Conservation (phyloP, 2,113 vertebrate species). For the Pongo pygmaeus region DNA sequence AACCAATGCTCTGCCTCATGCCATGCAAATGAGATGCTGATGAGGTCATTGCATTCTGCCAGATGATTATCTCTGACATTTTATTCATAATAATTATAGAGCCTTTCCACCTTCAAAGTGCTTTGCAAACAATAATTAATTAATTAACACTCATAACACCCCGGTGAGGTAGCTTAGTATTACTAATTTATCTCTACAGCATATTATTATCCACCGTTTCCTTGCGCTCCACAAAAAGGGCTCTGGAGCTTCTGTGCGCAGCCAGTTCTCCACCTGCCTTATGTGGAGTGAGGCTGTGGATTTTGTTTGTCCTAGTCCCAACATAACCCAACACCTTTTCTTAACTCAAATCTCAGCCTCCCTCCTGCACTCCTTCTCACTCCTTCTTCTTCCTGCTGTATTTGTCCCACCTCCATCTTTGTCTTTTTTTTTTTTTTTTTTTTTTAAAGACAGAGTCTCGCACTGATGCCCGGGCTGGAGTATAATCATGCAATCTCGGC, state of each 20-base stretch:
- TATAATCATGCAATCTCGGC: too few relatives aligned
- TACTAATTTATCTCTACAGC: conserved; percentile 77
- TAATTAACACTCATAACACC: conserved; percentile 80
- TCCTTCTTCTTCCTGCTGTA: background rate
- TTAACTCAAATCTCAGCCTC: background rate
- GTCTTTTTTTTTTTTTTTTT: background rate
- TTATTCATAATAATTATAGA: conserved; percentile 80
- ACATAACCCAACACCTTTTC: background rate
- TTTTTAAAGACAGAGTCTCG: too few relatives aligned
- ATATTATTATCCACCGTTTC: conserved; percentile 60
- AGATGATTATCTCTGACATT: conserved; percentile 79
- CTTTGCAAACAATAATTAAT: conserved; percentile 82
- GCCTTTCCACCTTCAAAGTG: conserved; percentile 80
- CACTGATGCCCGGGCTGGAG: too few relatives aligned
- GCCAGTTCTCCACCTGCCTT: too few relatives aligned
- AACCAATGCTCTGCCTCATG: conserved; percentile 5
- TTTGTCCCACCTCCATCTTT: background rate
- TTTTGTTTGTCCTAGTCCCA: background rate
- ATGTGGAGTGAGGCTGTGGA: background rate
- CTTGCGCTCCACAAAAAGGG: background rate
- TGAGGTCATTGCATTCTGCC: conserved; percentile 74
- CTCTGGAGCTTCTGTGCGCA: background rate
- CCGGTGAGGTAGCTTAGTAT: conserved; percentile 71
- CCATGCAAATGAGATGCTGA: conserved; percentile 73
- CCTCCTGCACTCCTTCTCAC: accelerated